These are phyloP conservation scores for Thalassoma bifasciatum DNA, from an alignment of 2,113 vertebrate genomes.

Conservation along the genomic window DNA sequence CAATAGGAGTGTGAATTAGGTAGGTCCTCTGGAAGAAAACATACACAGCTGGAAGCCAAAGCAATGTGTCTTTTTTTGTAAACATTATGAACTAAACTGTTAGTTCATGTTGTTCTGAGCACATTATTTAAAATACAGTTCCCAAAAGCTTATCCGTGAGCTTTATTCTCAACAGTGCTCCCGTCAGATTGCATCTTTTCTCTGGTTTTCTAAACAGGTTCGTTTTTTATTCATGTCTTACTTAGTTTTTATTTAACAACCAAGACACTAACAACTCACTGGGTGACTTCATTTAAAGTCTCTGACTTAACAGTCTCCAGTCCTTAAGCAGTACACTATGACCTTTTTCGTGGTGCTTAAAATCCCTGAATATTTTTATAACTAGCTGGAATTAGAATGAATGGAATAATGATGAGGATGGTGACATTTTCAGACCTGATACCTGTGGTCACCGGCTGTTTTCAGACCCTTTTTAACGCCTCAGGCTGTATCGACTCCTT, in stretches of 20 bases:
- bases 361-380: constrained; percentile 42
- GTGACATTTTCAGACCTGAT: constrained; percentile 52
- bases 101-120: background rate
- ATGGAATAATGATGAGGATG: constrained; percentile 31
- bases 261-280: constrained; percentile 1
- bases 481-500: constrained; percentile 18
- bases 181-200: background rate
- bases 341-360: constrained; percentile 67
- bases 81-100: background rate
- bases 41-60: background rate
- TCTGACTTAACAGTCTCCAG: background rate
- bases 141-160: constrained; percentile 1
- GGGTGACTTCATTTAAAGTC: constrained; percentile 12
- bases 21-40: background rate
- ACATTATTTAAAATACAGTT: background rate
- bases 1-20: background rate
- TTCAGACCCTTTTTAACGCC: background rate
- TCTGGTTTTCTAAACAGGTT: background rate
- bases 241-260: background rate
- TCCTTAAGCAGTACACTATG: constrained; percentile 24
- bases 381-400: constrained; percentile 49
- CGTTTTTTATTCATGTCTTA: background rate
- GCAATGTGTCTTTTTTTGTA: background rate
- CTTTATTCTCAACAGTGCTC: background rate
- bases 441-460: constrained; percentile 13